Evolutionary conservation across 2,113 vertebrate species (phyloP), one percentile per base, ranked within the genome.

Genomic region (Benitochromis conjunctus): DNA sequence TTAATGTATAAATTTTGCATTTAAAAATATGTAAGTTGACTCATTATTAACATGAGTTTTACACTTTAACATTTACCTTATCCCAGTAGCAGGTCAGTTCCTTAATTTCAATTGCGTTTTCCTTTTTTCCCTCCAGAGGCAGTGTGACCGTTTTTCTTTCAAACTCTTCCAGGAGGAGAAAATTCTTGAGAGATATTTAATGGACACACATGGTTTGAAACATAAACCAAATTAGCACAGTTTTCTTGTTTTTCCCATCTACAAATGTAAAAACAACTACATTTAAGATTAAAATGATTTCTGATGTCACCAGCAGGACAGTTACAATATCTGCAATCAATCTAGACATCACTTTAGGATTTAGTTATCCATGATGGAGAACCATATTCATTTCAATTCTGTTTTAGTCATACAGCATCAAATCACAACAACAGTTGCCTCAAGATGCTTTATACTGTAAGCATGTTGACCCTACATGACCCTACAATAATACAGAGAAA

Each of bases 81-180:
- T 98, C 97, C 98, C 98, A 98, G 92, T 95, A 97, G 94, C 97
- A 98, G 29, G 96, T 94, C 86, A 98, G 89, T 88, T 98, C 96
- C 79, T 97, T 93, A 57, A 97, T 91, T 57, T 96, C 92, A 77
- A 98, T 82, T 1, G 86, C 94, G 18, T 92, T 79, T 3, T 89
- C 83, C 12, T 92, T 92, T 76, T 95, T 97, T 58, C 93, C 94
- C 60, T 48, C 90, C 51, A 86, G 87, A 1, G 84, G 48, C 26
- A 94, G 29, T 0, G 89, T 43, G 9, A 18, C 19, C 14, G 21
- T 66, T 5, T 10, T 57, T 64, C 62, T 85, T 24, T 79, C 55
- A 3, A 92, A 58, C 31, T 94, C 92, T 4, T 88, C 83, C 81
- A 94, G 84, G 4, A 90, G 6, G 5, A 94, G 91, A 64, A 92